A percentile compares a stretch with the other conserved stretches of the same genome.
phyloP scores from a whole-genome alignment of 2,888 invertebrate species.

The Euplexia lucipara region DNA sequence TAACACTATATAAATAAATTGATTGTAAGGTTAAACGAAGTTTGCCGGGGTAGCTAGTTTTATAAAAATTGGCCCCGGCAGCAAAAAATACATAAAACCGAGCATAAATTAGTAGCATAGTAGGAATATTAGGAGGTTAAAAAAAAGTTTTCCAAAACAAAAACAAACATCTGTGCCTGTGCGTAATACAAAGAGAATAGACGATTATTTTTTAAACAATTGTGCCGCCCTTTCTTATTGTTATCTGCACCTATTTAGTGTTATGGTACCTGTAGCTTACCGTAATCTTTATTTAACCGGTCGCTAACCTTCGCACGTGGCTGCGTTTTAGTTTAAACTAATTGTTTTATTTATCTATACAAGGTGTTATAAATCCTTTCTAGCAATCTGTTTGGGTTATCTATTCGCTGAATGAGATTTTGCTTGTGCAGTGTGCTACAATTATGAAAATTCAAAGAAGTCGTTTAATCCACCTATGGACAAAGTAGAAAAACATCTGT shows the following conservation, averaged over 20 bases:
- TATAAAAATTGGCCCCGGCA: too few species aligned
- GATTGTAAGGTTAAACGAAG: too few species aligned
- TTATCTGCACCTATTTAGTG: constrained; percentile 28
- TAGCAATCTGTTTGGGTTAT: constrained; percentile 35
- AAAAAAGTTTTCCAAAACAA: constrained; percentile 4
- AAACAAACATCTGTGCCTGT: constrained; percentile 23
- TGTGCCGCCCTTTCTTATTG: constrained; percentile 15
- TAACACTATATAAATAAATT: too few species aligned
- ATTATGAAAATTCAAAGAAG: constrained; percentile 23
- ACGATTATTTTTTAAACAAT: background rate
- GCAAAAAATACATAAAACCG: too few species aligned
- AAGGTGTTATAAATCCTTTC: constrained; percentile 15
- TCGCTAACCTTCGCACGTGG: constrained; percentile 28
- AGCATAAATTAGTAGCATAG: too few species aligned
- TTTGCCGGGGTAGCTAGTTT: too few species aligned
- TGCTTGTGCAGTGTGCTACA: constrained; percentile 35
- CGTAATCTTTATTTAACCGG: constrained; percentile 21
- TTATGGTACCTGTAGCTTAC: constrained; percentile 17
- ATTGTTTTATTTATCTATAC: constrained; percentile 18
- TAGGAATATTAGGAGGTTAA: background rate
- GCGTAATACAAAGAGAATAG: background rate
- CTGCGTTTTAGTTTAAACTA: constrained; percentile 19
- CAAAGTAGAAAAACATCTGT: constrained; percentile 42
- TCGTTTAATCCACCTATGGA: constrained; percentile 13
- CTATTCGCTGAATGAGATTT: constrained; percentile 25